These are phyloP conservation scores for Cyprinella venusta DNA, from an alignment of 2,797 vertebrate genomes.

Conservation along the genomic window DNA sequence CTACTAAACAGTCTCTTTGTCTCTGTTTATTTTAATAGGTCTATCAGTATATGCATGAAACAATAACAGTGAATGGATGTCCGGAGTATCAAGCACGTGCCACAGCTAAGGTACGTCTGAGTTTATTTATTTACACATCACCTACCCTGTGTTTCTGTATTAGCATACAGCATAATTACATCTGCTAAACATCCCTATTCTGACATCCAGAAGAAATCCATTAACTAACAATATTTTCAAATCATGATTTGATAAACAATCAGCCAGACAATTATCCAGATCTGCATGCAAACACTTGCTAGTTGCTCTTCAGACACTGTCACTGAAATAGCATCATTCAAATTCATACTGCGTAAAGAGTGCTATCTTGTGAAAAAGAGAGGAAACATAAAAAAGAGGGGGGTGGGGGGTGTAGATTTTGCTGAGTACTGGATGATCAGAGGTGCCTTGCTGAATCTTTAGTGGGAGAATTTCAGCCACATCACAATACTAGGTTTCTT, in stretches of 20 bases:
- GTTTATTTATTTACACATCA: conserved; percentile 67
- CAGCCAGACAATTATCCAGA: conserved; percentile 4
- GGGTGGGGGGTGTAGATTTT: not conserved
- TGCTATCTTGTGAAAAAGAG: conserved; percentile 7
- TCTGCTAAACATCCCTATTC: not conserved
- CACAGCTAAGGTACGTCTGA: conserved; percentile 91
- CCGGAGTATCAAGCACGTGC: conserved; percentile 97
- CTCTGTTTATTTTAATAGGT: conserved; percentile 81
- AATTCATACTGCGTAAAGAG: conserved; percentile 22
- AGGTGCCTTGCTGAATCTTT: conserved; percentile 17
- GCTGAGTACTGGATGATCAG: conserved; percentile 17
- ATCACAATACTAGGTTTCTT: no score
- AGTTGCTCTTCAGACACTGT: not conserved
- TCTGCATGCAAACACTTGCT: not conserved
- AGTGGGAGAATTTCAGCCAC: not conserved
- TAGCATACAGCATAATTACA: not conserved
- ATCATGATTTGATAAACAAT: conserved; percentile 13
- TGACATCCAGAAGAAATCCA: not conserved
- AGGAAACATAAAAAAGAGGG: not conserved
- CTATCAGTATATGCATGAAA: conserved; percentile 99
- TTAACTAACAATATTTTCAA: conserved; percentile 9
- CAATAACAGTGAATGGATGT: conserved; percentile 96
- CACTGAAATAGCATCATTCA: not conserved
- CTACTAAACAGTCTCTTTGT: conserved; percentile 32
- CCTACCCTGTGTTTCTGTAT: not conserved